These are phyloP conservation scores for Chinchilla lanigera DNA, from an alignment of 2,113 vertebrate species.

Conservation along the genomic window DNA sequence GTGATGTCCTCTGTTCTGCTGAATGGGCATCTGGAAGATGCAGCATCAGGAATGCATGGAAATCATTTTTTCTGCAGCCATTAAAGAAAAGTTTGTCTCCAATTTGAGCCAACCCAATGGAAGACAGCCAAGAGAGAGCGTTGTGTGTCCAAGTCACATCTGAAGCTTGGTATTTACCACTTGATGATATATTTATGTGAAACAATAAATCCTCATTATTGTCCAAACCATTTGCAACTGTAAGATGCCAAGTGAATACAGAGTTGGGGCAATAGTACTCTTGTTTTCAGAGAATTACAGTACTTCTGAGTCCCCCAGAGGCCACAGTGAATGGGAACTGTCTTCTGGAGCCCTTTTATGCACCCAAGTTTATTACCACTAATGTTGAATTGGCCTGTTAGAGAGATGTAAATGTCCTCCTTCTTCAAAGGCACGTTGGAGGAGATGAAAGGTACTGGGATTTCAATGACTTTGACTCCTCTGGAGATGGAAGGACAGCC, in stretches of 20 bases:
- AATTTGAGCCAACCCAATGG: background rate
- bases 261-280: background rate
- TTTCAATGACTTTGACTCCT: constrained; percentile 77
- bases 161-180: background rate
- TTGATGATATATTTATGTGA: constrained; percentile 33
- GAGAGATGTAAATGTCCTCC: constrained; percentile 64
- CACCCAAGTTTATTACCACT: constrained; percentile 63
- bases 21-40: background rate
- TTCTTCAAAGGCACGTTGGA: constrained; percentile 56
- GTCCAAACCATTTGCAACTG: constrained; percentile 21
- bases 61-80: background rate
- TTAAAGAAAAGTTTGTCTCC: background rate
- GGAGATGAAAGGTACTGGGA: constrained; percentile 67
- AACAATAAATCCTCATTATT: constrained; percentile 35
- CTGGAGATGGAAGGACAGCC: constrained; percentile 74
- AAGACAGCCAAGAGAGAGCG: background rate
- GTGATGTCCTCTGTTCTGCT: background rate
- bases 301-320: constrained; percentile 21
- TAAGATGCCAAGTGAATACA: constrained; percentile 15
- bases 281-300: constrained; percentile 31
- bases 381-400: constrained; percentile 62
- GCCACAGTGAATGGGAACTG: background rate
- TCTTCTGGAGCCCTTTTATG: constrained; percentile 47
- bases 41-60: background rate
- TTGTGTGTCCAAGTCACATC: constrained; percentile 18